Evolutionary conservation across 1,140 invertebrate genomes (phyloP).

Genomic region (Elymnias hypermnestra): DNA sequence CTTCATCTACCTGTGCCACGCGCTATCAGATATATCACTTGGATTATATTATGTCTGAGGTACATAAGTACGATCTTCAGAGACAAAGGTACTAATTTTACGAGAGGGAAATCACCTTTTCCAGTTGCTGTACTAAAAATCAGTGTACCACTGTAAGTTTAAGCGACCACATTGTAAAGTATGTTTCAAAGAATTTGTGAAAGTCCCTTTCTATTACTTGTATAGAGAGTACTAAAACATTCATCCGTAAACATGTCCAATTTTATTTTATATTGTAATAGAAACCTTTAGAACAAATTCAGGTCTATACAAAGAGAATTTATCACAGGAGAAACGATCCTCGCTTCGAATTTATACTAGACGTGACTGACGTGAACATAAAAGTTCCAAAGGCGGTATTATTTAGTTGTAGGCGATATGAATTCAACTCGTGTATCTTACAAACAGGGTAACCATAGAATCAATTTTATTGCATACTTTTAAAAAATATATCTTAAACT

Average conservation of each 20-base stretch:
- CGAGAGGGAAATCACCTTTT: too few species aligned
- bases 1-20: too few species aligned
- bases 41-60: too few species aligned
- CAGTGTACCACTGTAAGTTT: too few species aligned
- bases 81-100: too few species aligned
- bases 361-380: slow-evolving; percentile 29
- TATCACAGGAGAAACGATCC: slow-evolving; percentile 32
- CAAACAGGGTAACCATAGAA: not conserved
- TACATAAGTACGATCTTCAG: too few species aligned
- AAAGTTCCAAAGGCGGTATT: slow-evolving; percentile 24
- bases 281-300: slow-evolving; percentile 9
- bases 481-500: not conserved
- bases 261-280: not conserved
- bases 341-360: slow-evolving; percentile 28
- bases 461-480: not conserved
- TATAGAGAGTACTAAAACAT: too few species aligned
- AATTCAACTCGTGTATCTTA: slow-evolving; percentile 30
- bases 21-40: too few species aligned
- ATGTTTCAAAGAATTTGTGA: too few species aligned
- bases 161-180: too few species aligned
- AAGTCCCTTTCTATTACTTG: too few species aligned
- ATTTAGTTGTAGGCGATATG: slow-evolving; percentile 28
- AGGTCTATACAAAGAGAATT: slow-evolving; percentile 14
- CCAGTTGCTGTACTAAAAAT: too few species aligned
- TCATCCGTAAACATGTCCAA: not conserved